Evolutionary conservation across 2,797 vertebrate genomes (phyloP).

Genomic region (Pyrocephalus nanus): DNA sequence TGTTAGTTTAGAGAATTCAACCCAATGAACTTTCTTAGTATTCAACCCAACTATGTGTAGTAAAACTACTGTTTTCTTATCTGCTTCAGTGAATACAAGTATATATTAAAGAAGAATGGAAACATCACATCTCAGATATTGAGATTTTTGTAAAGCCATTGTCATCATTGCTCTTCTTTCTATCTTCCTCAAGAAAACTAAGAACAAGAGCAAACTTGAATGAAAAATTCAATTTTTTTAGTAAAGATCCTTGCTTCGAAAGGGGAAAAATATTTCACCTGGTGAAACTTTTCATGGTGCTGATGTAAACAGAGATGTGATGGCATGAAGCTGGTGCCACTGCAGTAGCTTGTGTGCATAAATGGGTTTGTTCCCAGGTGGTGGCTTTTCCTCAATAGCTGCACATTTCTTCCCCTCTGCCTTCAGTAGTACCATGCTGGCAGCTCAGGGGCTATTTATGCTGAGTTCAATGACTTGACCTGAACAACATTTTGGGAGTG

Average conservation of each 20-base stretch:
- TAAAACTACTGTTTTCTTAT: neutral
- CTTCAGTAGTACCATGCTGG: neutral
- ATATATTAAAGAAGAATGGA: neutral
- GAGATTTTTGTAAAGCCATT: neutral
- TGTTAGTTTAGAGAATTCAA: neutral
- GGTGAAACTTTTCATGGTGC: neutral
- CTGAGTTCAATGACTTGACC: neutral
- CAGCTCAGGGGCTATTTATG: neutral
- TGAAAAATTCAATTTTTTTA: neutral
- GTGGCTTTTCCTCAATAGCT: neutral
- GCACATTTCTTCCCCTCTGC: neutral
- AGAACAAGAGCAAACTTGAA: neutral
- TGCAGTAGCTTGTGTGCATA: neutral
- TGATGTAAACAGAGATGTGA: neutral
- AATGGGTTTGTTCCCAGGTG: neutral
- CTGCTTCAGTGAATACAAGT: neutral
- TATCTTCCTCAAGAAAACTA: neutral
- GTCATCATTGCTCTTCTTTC: neutral
- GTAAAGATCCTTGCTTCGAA: neutral
- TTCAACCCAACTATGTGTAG: neutral
- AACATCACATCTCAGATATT: neutral
- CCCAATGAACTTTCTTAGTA: neutral
- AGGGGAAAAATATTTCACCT: neutral
- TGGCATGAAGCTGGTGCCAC: neutral
- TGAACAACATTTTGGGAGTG: neutral